Conservation (phyloP, 2,113 vertebrate species). For the Megaceryle maxima region DNA sequence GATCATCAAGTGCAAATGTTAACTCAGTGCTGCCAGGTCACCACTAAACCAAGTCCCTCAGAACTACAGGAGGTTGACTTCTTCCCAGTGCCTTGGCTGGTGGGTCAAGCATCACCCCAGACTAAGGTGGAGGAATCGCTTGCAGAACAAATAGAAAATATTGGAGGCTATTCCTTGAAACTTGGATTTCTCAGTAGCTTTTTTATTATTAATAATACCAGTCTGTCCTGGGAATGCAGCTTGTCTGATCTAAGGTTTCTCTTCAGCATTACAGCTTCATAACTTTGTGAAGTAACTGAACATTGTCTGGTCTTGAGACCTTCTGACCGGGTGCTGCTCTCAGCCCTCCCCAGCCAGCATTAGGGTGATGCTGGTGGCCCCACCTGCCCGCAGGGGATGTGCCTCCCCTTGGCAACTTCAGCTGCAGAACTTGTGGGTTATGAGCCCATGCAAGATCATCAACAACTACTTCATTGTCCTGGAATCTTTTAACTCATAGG, state of each 20-base stretch:
- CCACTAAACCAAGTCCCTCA: background rate
- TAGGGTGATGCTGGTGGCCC: background rate
- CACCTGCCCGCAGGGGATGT: background rate
- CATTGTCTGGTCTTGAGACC: background rate
- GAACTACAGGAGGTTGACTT: background rate
- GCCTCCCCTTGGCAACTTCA: background rate
- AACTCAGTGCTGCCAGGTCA: background rate
- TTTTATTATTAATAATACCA: background rate
- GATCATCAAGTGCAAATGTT: background rate
- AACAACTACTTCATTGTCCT: conserved; percentile 59
- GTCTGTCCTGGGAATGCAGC: background rate
- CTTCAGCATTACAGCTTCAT: background rate
- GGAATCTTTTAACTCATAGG: conserved; percentile 34
- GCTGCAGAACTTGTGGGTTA: background rate
- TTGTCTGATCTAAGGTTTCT: background rate
- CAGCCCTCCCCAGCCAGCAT: background rate
- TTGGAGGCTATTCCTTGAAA: background rate
- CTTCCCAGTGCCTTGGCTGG: conserved; percentile 28
- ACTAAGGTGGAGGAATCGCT: background rate
- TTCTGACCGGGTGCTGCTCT: background rate
- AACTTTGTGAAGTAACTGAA: background rate
- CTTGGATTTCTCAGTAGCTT: background rate
- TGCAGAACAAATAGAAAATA: background rate
- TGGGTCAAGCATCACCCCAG: conserved; percentile 18
- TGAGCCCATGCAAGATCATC: background rate